Evolutionary conservation across 2,888 invertebrate genomes (phyloP).

Genomic region (Trilocha varians): DNA sequence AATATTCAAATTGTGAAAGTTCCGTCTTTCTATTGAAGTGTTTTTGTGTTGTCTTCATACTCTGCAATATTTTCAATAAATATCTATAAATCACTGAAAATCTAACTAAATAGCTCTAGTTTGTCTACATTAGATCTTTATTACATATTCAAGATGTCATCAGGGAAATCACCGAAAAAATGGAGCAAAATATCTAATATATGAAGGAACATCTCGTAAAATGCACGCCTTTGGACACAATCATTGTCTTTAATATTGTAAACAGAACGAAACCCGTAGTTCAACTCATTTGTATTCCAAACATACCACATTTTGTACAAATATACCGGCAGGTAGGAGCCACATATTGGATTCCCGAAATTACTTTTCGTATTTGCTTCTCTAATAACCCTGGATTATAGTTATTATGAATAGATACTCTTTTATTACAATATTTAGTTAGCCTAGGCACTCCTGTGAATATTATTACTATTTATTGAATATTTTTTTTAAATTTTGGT

Average conservation of each 20-base stretch:
- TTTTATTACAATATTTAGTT: neutral
- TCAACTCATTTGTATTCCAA: constrained; percentile 7
- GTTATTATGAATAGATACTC: neutral
- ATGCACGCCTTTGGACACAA: neutral
- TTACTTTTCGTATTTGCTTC: constrained; percentile 2
- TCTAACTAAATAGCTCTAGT: no score
- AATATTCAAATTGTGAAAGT: no score
- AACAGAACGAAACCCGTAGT: constrained; percentile 2
- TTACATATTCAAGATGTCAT: no score
- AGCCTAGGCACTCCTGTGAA: no score
- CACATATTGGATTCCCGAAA: constrained; percentile 9
- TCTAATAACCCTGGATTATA: constrained; percentile 3
- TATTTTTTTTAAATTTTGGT: no score
- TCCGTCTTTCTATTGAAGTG: no score
- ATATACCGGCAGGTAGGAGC: constrained; percentile 5
- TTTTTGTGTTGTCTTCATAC: no score
- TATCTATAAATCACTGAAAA: no score
- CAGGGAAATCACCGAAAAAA: no score
- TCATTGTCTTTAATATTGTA: constrained; percentile 1
- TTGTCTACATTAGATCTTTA: no score
- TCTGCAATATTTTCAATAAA: no score
- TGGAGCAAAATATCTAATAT: neutral
- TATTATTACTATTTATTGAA: no score
- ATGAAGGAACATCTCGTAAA: neutral
- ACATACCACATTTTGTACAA: constrained; percentile 5